Evolutionary conservation across 2,888 invertebrate genomes (phyloP), one percentile per base, ranked within the genome.

Genomic region (Adelognathus sp.): DNA sequence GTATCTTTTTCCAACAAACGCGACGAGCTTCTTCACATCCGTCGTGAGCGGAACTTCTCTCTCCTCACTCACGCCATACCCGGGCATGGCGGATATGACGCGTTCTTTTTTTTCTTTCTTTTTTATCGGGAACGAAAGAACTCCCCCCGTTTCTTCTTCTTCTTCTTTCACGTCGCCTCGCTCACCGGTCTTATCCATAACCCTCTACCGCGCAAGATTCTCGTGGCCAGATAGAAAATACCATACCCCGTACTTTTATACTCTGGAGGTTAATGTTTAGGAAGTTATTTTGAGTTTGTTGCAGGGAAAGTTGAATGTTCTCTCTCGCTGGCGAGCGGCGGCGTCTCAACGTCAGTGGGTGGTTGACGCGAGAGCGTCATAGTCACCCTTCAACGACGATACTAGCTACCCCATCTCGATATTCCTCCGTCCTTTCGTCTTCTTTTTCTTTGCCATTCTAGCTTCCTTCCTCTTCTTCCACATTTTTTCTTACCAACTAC

Each of bases 221-320:
- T 81, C 75, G 77, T 81, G 71, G 78, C 81, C 84, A 88, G 89
- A 89, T 89, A 88, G 88, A 88, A 87, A 85, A 86, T 61, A 86
- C 83, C 82, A 80, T 85, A 83, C 80, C 85, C 86, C 71, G 73
- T 70, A 76, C 85, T 89, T 87, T 88, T 88, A 88, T 88, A 85
- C 88, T 86, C 86, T 80, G 83, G 85, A 87, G 87, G 87, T 88
- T 86, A 86, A 87, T 89, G 87, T 89, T 89, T 86, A 82, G 83
- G 79, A 89, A 90, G 88, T 90, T 90, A 90, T 90, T 90, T 88
- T 86, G 88, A 88, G 88, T 90, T 87, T 81, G 80, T 44, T n/a
- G 60, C 60, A n/a, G 21, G 60, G 31, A 67, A 39, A 63, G 58
- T 76, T 58, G 16, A 54, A 36, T 4, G 54, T 36, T 39, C 39